Base-by-base conservation (phyloP, 2,797 vertebrate genomes). In the Cossypha caffra region DNA sequence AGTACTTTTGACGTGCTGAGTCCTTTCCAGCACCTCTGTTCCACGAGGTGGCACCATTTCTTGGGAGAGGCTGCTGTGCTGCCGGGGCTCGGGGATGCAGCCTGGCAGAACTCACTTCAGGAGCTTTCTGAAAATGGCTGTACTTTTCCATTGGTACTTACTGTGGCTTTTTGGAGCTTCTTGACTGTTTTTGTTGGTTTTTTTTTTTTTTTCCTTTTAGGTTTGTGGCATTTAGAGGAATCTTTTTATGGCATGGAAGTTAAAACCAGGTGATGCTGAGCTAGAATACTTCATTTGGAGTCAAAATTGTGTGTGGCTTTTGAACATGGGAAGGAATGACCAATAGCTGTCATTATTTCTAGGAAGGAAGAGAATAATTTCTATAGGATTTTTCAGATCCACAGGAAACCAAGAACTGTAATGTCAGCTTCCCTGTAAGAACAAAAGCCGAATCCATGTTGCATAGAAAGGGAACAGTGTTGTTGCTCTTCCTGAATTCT, bases 11-110 rank as follows among this genome's bases (percentile, higher is more conserved):
- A 11, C 3, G 0, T 9, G 25, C n/a, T 2, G 12, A 7, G 9
- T 62, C 43, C 16, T 25, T 66, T 25, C 15, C 1, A 0, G 43
- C 31, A 7, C 7, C 5, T n/a, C 20, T 0, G 0, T 57, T 67
- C 82, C 88, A 26, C 10, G 25, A 86, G 88, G 59, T 93, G 95
- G 62, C 79, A 33, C 35, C 14, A 13, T 58, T 81, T 19, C 29
- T n/a, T 4, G 69, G 62, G 37, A 77, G 78, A 12, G 51, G 57
- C 59, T 50, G 37, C 47, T 20, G 2, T 1, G 5, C 26, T 28
- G 63, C 40, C 48, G 3, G 26, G 35, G 37, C 12, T 12, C 6
- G 2, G 63, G 3, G 26, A 9, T 10, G 2, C 43, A 51, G 26
- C 1, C 10, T 15, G 25, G 66, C 2, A 2, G 35, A 28, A 5